These are phyloP conservation scores for Atractosteus spatula DNA, from an alignment of 2,113 vertebrate species.

Conservation along the genomic window DNA sequence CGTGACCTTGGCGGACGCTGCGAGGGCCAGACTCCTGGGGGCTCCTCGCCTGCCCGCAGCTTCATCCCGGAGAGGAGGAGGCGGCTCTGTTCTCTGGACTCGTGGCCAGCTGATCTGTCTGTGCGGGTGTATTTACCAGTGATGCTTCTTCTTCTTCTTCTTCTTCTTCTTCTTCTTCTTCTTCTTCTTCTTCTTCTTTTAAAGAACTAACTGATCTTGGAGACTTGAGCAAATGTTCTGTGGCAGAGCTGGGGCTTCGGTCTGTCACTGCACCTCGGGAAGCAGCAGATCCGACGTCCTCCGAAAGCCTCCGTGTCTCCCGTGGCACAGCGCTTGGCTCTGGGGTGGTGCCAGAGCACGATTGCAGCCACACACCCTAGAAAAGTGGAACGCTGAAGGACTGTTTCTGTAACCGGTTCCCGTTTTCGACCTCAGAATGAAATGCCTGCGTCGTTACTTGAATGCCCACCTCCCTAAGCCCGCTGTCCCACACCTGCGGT, in stretches of 20 bases:
- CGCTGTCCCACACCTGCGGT: too few species aligned
- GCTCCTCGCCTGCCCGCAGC: background rate
- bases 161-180: background rate
- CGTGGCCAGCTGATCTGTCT: constrained; percentile 39
- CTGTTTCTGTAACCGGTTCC: constrained; percentile 48
- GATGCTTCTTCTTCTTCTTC: background rate
- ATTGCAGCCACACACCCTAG: background rate
- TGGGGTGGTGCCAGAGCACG: background rate
- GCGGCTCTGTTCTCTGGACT: background rate
- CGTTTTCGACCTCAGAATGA: constrained; percentile 52
- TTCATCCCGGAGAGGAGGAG: background rate
- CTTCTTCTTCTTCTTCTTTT: background rate
- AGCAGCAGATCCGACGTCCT: background rate
- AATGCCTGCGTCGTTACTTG: constrained; percentile 46
- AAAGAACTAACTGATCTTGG: background rate
- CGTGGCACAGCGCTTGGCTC: background rate
- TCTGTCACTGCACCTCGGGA: background rate
- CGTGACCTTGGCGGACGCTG: background rate
- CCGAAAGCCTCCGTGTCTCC: background rate
- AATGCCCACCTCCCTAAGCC: constrained; percentile 6
- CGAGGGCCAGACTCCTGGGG: background rate
- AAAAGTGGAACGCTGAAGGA: constrained; percentile 28
- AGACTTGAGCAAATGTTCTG: background rate
- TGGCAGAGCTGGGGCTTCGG: constrained; percentile 3
- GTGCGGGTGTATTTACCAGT: constrained; percentile 15